A percentile compares a stretch with the other conserved stretches of the same genome.
Evolutionary conservation across 2,888 invertebrate species (phyloP).

Genomic region (Cephus nigrinus): DNA sequence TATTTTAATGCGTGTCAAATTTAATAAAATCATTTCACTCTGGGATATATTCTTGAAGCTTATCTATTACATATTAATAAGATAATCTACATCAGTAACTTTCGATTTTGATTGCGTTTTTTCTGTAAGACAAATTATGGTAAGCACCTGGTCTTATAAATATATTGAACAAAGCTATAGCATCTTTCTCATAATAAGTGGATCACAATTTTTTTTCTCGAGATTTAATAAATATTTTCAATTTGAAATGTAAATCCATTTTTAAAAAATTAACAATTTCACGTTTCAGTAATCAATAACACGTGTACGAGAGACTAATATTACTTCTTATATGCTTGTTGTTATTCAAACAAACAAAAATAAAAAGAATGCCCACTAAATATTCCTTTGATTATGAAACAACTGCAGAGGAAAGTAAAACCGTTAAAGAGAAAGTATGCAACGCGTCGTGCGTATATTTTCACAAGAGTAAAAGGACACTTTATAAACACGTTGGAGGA

Average conservation of each 20-base stretch:
- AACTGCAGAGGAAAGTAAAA: no score
- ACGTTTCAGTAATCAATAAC: not conserved
- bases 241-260: not conserved
- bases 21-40: not conserved
- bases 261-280: not conserved
- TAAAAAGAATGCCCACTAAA: no score
- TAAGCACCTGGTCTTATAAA: not conserved
- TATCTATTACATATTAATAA: not conserved
- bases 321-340: no score
- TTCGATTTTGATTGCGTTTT: not conserved
- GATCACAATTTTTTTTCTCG: not conserved
- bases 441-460: no score
- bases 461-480: no score
- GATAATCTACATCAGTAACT: not conserved
- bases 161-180: not conserved
- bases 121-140: not conserved
- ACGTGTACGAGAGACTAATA: not conserved
- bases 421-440: no score
- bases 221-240: not conserved
- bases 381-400: no score
- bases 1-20: not conserved
- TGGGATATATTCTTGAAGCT: not conserved
- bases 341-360: no score
- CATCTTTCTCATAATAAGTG: not conserved
- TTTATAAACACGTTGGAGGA: no score